Conservation (phyloP, 2,888 invertebrate genomes). For the Lepidocyrtoides sp. region DNA sequence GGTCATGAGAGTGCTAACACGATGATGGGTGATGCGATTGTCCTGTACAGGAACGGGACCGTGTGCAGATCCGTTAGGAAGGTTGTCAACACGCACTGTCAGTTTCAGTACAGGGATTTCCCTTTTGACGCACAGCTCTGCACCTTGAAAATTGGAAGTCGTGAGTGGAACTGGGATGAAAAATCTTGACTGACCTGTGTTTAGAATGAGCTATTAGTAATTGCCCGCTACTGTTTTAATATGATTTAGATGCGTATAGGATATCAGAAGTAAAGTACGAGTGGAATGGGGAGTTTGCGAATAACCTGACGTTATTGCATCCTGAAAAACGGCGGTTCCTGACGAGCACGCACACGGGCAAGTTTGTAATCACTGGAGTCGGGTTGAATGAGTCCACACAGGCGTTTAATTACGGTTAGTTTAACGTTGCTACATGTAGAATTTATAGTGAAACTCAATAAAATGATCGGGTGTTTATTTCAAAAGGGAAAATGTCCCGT, state of each 20-base stretch:
- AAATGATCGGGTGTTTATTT: neutral
- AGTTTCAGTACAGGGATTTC: conserved; percentile 37
- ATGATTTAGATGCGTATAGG: conserved; percentile 43
- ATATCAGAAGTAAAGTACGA: neutral
- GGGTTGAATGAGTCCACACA: neutral
- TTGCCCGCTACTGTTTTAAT: neutral
- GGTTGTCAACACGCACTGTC: conserved; percentile 9
- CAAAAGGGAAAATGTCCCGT: conserved; percentile 33
- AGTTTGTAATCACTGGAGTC: conserved; percentile 16
- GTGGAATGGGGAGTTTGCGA: conserved; percentile 48
- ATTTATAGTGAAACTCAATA: neutral
- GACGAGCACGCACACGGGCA: conserved; percentile 9
- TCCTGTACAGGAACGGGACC: conserved; percentile 57
- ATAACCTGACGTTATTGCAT: no score
- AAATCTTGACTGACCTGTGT: no score
- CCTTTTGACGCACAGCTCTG: conserved; percentile 59
- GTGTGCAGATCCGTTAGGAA: conserved; percentile 33
- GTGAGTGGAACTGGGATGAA: no score
- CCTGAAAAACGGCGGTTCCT: no score
- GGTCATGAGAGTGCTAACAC: conserved; percentile 40
- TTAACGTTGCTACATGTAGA: neutral
- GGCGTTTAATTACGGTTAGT: neutral
- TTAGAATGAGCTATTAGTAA: neutral
- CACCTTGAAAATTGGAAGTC: conserved; percentile 43
- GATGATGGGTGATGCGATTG: conserved; percentile 42